Evolutionary conservation across 2,888 invertebrate genomes (phyloP), one percentile per base, ranked within the genome.

Genomic region (Atethmia centrago): DNA sequence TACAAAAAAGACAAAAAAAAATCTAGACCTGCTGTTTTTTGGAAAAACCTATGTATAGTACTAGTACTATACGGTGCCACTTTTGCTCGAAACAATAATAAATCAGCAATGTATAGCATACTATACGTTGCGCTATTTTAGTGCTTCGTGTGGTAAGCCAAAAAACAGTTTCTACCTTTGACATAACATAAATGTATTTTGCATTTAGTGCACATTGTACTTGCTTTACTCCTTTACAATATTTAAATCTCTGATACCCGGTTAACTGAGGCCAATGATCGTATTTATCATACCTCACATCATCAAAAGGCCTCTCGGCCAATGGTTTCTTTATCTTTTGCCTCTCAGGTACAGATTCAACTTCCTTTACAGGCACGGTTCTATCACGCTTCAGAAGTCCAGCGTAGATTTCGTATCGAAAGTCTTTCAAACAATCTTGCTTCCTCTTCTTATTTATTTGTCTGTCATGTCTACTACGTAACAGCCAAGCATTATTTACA

Each of bases 141-240:
- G n/a, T n/a, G n/a, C 51, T 53, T 53, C 14, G 49, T 62, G 61
- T 65, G 71, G 40, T 71, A 71, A 25, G 56, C 71, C 64, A 71
- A 56, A 64, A 71, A 71, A 77, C 83, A 82, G 61, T 84, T 84
- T 72, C 80, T 68, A 19, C 69, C 59, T 47, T 80, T 77, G 9
- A 85, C 78, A 64, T 73, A 78, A 36, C 80, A 71, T 14, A 78
- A 53, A 73, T 75, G 71, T 42, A 84, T 63, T 42, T 84, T 79
- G 63, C 85, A 86, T 76, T 85, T 84, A n/a, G 74, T 80, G 70
- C 81, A 84, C 56, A 74, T 65, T 45, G 82, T 83, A 80, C 76
- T 84, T 31, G 85, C 79, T 69, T 85, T 80, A 12, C 78, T n/a
- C 47, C 56, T 80, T 77, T 82, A 59, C 83, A 85, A 42, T 80